Base-by-base conservation (phyloP, 2,888 invertebrate species). In the Nemotelus pantherinus region DNA sequence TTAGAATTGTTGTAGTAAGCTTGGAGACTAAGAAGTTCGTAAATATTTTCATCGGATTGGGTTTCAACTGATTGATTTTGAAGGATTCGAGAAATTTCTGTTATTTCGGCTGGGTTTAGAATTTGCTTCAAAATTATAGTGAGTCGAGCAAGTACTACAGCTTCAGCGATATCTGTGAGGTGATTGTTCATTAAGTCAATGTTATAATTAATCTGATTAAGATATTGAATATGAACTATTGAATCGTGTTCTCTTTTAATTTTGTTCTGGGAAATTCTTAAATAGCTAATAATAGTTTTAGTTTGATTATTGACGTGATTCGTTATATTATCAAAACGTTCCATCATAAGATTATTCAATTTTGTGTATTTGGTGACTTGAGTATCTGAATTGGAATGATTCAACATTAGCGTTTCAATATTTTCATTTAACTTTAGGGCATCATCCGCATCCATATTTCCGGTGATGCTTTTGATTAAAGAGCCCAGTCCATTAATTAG, bases 231-330 rank as follows among this genome's bases (percentile, higher is more conserved):
- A 53, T 39, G 25, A 6, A 2, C 25, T 9, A 68, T 7, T 9
- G 5, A 50, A 39, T 48, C 41, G 9, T 68, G 10, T 25, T 68
- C 50, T 3, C 25, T 50, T 50, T 10, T 68, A 53, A 68, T 68
- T 68, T 68, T n/a, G 25, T 68, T 68, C 41, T 6, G 68, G 41
- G 68, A 48, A 25, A 50, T 7, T 68, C 39, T 50, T 6, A 68
- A 41, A 68, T 50, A 68, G 6, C 68, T 50, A 6, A 53, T 68
- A 10, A 77, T 55, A 1, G 58, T 7, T 57, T 68, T 3, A 60
- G 68, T 60, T 48, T 68, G 68, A 9, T 57, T 7, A 60, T 77
- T 77, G 25, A 77, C 70, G 44, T 77, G 77, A 10, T 70, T 77
- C 3, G 60, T 48, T 5, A 77, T 68, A 60, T 77, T 77, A 9